Evolutionary conservation across 2,797 vertebrate species (phyloP).

Genomic region (Sebastes elongatus): DNA sequence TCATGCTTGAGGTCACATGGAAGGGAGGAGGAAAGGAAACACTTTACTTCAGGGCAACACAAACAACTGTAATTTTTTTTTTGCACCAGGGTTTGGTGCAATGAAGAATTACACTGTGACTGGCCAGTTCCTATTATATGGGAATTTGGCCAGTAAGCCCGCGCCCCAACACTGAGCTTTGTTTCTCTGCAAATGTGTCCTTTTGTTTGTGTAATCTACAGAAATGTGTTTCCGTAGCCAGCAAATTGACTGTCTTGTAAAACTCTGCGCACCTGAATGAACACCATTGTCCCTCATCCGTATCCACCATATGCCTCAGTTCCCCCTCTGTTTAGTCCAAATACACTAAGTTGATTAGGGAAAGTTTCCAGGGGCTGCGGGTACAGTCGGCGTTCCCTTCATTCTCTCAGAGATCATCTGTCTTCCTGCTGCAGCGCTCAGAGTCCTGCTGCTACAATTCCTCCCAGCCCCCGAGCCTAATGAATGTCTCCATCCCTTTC

Average conservation of each 20-base stretch:
- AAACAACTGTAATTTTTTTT: slow-evolving; percentile 16
- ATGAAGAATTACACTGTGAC: neutral
- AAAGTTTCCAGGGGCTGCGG: slow-evolving; percentile 36
- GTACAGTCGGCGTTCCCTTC: slow-evolving; percentile 33
- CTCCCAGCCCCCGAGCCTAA: slow-evolving; percentile 37
- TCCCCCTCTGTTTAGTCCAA: slow-evolving; percentile 5
- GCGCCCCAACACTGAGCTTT: slow-evolving; percentile 4
- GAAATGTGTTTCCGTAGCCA: slow-evolving; percentile 25
- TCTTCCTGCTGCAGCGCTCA: slow-evolving; percentile 50
- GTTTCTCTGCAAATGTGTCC: slow-evolving; percentile 43
- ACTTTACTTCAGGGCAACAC: neutral
- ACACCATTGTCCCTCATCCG: slow-evolving; percentile 18
- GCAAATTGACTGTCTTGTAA: slow-evolving; percentile 23
- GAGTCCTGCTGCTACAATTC: slow-evolving; percentile 49
- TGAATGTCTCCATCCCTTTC: slow-evolving; percentile 40
- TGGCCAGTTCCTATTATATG: slow-evolving; percentile 7
- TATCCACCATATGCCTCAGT: neutral
- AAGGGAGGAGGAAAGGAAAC: neutral
- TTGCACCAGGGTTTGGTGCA: neutral
- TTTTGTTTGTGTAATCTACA: slow-evolving; percentile 45
- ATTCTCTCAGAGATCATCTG: slow-evolving; percentile 50
- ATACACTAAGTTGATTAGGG: slow-evolving; percentile 38
- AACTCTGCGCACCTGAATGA: slow-evolving; percentile 41
- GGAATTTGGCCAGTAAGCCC: neutral
- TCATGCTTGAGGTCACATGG: slow-evolving; percentile 5